Percentiles rank a stretch among this genome's conserved stretches.
Conservation (phyloP, 1,140 invertebrate species). For the Cataglyphis hispanica region DNA sequence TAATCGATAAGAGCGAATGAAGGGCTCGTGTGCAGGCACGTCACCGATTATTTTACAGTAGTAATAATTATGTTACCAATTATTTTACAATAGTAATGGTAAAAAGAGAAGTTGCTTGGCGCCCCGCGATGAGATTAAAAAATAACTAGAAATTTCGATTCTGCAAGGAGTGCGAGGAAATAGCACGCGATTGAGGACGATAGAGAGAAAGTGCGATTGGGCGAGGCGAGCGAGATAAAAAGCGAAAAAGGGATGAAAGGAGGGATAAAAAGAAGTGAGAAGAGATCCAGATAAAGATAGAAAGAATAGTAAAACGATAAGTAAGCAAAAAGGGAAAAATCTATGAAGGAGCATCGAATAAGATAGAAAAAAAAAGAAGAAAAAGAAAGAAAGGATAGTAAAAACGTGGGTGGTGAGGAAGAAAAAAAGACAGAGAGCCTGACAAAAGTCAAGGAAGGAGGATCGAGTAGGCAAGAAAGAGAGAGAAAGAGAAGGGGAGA, state of each 20-base stretch:
- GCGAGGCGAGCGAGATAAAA: constrained; percentile 12
- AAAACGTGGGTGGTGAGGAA: not conserved
- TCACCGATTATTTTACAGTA: constrained; percentile 7
- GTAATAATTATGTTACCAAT: not conserved
- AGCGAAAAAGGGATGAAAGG: not conserved
- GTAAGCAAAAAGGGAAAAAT: not conserved
- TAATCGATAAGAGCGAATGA: constrained; percentile 73
- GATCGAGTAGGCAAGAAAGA: not conserved
- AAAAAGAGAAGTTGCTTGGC: constrained; percentile 24
- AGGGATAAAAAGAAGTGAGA: not conserved
- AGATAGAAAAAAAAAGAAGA: not conserved
- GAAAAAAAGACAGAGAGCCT: not conserved
- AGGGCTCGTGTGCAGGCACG: constrained; percentile 52
- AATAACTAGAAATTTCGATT: constrained; percentile 35
- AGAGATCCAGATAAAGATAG: not conserved
- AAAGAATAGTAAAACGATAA: not conserved
- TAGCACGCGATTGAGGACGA: constrained; percentile 12
- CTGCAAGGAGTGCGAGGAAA: not conserved
- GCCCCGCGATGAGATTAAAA: constrained; percentile 5
- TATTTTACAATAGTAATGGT: constrained; percentile 9
- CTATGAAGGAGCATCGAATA: not conserved
- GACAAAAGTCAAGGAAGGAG: constrained; percentile 22
- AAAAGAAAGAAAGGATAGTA: not conserved
- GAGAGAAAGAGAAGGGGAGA: not conserved
- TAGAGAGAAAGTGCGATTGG: constrained; percentile 31